phyloP scores from a whole-genome alignment of 2,888 invertebrate genomes.

The Drosophila diplacantha region DNA sequence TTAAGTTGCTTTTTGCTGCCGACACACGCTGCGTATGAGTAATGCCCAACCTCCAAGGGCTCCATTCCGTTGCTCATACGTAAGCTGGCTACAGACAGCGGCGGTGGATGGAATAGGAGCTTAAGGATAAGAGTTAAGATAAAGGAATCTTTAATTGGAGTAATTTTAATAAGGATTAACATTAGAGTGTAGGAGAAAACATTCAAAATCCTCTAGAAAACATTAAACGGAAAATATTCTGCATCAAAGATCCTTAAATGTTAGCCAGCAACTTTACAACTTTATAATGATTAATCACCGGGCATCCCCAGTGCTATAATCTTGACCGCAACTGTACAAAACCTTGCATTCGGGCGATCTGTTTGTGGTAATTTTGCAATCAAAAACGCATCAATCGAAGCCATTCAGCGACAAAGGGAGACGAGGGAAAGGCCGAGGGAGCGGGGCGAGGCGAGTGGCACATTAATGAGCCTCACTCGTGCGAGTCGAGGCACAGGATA shows the following conservation, averaged over 20 bases:
- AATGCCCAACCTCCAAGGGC: conserved; percentile 38
- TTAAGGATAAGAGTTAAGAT: not conserved
- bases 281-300: not conserved
- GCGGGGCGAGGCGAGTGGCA: conserved; percentile 5
- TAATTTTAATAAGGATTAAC: not conserved
- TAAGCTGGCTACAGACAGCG: conserved; percentile 1
- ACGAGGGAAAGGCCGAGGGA: conserved; percentile 16
- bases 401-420: conserved; percentile 32
- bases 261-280: not conserved
- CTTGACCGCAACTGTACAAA: conserved; percentile 9
- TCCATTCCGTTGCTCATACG: conserved; percentile 20
- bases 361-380: conserved; percentile 70
- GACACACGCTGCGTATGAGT: conserved; percentile 58
- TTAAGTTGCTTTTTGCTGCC: conserved; percentile 65
- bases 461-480: conserved; percentile 44
- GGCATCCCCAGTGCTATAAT: not conserved
- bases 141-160: not conserved
- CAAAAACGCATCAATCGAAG: conserved; percentile 70
- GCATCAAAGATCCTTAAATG: not conserved
- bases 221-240: not conserved
- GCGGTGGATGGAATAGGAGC: not conserved
- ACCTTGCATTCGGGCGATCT: conserved; percentile 51
- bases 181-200: not conserved
- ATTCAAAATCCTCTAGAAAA: not conserved
- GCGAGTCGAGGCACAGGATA: conserved; percentile 30